Base-by-base conservation (phyloP, 2,797 vertebrate species). In the Nyctibius grandis region DNA sequence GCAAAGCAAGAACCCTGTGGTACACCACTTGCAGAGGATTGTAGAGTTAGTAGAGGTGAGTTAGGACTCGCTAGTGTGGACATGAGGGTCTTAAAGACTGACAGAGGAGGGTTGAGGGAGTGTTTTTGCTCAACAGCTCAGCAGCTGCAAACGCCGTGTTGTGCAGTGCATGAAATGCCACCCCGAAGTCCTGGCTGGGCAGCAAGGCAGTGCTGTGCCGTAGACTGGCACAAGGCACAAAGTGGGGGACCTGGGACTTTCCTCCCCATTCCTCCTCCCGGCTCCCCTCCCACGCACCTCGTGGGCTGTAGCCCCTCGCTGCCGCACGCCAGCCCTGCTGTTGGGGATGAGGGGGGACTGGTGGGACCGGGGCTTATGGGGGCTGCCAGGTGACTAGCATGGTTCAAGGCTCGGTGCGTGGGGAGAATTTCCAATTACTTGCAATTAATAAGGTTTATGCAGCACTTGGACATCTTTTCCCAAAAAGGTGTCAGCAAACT, bases 341-440 rank as follows among this genome's bases (percentile, higher is more conserved):
- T 68, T 56, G 85, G 44, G 44, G 25, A 1, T 10, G 56, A 1
- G 1, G 1, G 36, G 31, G 45, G 1, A 47, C 45, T 7, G 7
- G 65, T 21, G 38, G 6, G 9, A 4, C 25, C 0, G 0, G 56
- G 33, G 19, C 9, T 36, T 12, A 5, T 2, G 11, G 33, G 57
- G 60, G 12, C 69, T 76, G 38, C 75, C 9, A 2, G 19, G 16
- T 19, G 33, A 7, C 64, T 19, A 40, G 2, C 12, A 2, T 4
- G 15, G 33, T 33, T 80, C 76, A 23, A 18, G 12, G 3, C 6
- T 2, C 1, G 9, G 29, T 3, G 12, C 0, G 0, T 5, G 19
- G 47, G 29, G 23, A 45, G 26, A 31, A 45, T 50, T 56, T 48
- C 54, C 38, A 13, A 0, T 51, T 42, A 21, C 15, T 47, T 81